phyloP scores from a whole-genome alignment of 2,888 invertebrate species.

The Nemoura dubitans region DNA sequence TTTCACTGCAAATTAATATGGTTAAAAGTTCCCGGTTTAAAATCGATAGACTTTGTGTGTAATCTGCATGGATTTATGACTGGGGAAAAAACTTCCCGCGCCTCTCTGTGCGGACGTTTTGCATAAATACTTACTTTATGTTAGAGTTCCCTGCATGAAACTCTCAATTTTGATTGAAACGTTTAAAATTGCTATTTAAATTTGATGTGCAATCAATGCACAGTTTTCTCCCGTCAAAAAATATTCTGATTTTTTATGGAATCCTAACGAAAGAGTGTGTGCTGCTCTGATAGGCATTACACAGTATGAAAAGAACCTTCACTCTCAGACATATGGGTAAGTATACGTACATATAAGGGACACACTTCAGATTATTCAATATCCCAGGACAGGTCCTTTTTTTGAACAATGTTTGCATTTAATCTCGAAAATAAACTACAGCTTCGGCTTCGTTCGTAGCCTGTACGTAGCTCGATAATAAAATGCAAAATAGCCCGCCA shows the following conservation, averaged over 20 bases:
- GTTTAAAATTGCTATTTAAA: slow-evolving; percentile 33
- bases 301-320: background rate
- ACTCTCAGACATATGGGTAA: background rate
- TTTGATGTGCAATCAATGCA: slow-evolving; percentile 34
- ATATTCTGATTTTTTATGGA: background rate
- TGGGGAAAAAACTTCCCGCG: background rate
- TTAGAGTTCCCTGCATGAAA: background rate
- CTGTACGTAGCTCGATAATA: background rate
- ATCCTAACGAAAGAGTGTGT: background rate
- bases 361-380: background rate
- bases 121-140: background rate
- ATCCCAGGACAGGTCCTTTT: background rate
- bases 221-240: background rate
- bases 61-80: background rate
- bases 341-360: too few relatives aligned
- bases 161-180: slow-evolving; percentile 27
- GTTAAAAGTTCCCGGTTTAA: background rate
- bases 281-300: background rate
- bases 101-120: background rate
- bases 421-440: slow-evolving; percentile 38
- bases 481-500: slow-evolving; percentile 28
- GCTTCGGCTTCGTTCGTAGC: background rate
- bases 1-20: background rate
- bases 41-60: background rate
- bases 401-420: slow-evolving; percentile 37